Percentiles rank a stretch among this genome's conserved stretches.
These are phyloP conservation scores for Tanypteryx hageni DNA, from an alignment of 2,888 invertebrate species.

Conservation along the genomic window DNA sequence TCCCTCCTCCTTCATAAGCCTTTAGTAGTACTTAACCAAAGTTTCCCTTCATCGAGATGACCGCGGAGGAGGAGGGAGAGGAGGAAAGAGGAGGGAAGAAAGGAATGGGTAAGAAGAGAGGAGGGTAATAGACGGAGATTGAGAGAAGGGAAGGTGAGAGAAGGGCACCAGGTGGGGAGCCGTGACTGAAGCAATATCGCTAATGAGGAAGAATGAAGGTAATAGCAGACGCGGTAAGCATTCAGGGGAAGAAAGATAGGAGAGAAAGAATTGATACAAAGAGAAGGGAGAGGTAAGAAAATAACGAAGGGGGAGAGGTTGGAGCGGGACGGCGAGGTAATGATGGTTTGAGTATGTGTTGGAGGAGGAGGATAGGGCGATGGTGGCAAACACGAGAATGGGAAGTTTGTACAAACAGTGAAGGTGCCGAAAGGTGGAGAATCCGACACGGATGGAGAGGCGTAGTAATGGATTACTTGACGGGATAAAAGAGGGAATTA, in stretches of 20 bases:
- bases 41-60: background rate
- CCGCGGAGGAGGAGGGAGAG: background rate
- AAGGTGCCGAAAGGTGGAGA: too few relatives aligned
- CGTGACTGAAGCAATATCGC: background rate
- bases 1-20: constrained; percentile 17
- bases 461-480: background rate
- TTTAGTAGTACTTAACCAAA: background rate
- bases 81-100: background rate
- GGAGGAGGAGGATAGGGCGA: background rate
- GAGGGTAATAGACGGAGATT: background rate
- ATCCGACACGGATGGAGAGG: too few relatives aligned
- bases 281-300: background rate
- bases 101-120: background rate
- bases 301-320: too few relatives aligned
- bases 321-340: background rate
- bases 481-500: background rate
- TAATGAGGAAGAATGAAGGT: background rate
- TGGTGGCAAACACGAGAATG: background rate
- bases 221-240: background rate
- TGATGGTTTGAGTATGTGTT: background rate
- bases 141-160: background rate
- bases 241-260: background rate
- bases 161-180: background rate
- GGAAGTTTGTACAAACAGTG: too few relatives aligned
- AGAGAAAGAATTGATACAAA: background rate